phyloP scores from a whole-genome alignment of 2,113 vertebrate genomes.

The Indicator maculatus region DNA sequence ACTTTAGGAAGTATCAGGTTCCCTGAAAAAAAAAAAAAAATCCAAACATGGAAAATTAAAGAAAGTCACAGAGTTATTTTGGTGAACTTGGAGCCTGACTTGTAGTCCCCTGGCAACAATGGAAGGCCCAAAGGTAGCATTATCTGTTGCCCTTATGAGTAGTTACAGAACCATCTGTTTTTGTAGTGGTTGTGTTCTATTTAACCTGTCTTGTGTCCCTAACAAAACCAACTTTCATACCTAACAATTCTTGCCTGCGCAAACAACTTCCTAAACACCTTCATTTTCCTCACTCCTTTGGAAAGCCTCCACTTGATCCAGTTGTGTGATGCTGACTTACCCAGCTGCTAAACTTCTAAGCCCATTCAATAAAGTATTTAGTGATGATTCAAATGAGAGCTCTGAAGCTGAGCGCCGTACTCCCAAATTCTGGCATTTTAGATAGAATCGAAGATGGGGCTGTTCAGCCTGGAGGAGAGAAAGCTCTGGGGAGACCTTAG shows the following conservation, averaged over 20 bases:
- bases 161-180: slow-evolving; percentile 20
- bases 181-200: background rate
- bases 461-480: too few species aligned
- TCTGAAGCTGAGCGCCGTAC: background rate
- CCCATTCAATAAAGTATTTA: background rate
- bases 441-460: background rate
- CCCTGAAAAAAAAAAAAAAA: background rate
- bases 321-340: background rate
- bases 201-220: slow-evolving; percentile 13
- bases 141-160: slow-evolving; percentile 17
- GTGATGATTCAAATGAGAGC: background rate
- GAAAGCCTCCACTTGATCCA: background rate
- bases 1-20: background rate
- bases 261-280: background rate
- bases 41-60: background rate
- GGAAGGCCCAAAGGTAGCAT: slow-evolving; percentile 1
- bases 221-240: background rate
- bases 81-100: background rate
- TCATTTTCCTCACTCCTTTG: background rate
- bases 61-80: slow-evolving; percentile 24
- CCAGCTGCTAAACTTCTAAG: background rate
- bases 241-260: slow-evolving; percentile 3
- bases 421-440: background rate
- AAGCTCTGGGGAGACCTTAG: too few species aligned
- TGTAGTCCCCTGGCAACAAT: background rate